Conservation (phyloP, 1,140 invertebrate species). For the Cydia strobilella region DNA sequence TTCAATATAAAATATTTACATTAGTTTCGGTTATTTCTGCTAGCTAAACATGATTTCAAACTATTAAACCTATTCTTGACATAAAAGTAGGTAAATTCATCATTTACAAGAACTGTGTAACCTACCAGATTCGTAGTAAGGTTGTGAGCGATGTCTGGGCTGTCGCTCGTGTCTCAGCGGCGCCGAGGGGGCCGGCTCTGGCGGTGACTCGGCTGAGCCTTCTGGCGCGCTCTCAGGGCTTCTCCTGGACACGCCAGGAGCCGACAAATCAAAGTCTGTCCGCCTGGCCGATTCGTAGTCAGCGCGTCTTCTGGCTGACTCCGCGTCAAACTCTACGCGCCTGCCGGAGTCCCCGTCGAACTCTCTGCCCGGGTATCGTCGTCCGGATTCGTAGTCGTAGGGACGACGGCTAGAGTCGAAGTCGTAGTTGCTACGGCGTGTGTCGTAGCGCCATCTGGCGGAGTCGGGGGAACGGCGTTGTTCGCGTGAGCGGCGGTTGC, state of each 20-base stretch:
- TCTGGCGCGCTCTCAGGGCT: slow-evolving; percentile 74
- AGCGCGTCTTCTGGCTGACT: slow-evolving; percentile 67
- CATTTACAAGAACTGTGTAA: not conserved
- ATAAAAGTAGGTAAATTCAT: no score
- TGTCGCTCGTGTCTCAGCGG: slow-evolving; percentile 64
- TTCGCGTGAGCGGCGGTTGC: slow-evolving; percentile 67
- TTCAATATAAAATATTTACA: not conserved
- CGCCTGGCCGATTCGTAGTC: slow-evolving; percentile 74
- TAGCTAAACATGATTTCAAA: not conserved
- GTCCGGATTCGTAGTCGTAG: slow-evolving; percentile 66
- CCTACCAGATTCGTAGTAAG: slow-evolving; percentile 75
- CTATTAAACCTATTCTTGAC: no score
- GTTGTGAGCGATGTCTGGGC: slow-evolving; percentile 63
- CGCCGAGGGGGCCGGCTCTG: slow-evolving; percentile 71
- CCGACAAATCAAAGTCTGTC: slow-evolving; percentile 73
- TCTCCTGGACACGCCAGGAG: slow-evolving; percentile 64
- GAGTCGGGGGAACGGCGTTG: slow-evolving; percentile 67
- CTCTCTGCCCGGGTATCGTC: slow-evolving; percentile 61
- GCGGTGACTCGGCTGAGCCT: slow-evolving; percentile 67
- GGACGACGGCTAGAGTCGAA: slow-evolving; percentile 64
- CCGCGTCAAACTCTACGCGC: slow-evolving; percentile 69
- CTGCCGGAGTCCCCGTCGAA: slow-evolving; percentile 69
- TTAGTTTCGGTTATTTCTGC: not conserved
- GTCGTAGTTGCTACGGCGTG: slow-evolving; percentile 65
- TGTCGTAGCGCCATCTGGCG: slow-evolving; percentile 69